Evolutionary conservation across 1,140 invertebrate genomes (phyloP), one percentile per base, ranked within the genome.

Genomic region (Drosophila dunni): DNA sequence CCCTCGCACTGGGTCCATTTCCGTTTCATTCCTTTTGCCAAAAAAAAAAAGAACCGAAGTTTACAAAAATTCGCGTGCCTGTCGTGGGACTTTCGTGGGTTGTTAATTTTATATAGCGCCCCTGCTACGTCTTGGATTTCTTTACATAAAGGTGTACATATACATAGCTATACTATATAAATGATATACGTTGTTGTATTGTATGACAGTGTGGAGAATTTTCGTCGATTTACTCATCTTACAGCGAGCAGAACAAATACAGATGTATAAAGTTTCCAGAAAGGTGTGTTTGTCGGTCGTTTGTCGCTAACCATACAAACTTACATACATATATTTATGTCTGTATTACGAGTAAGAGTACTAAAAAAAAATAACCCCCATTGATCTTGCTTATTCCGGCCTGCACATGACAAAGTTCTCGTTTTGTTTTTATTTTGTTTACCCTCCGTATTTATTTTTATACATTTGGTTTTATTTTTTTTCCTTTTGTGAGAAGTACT

Each of bases 301-400:
- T 20, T 20, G 17, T 72, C 50, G 65, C 36, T 66, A 29, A 50
- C 15, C 56, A 61, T 24, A 69, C 15, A 36, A 2, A 33, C 42
- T 13, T 48, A 42, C 9, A 40, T 7, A 15, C 3, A 40, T 57
- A 20, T 17, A 33, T 42, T n/a, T 46, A 46, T 29, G 45, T 33
- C 20, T 56, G 33, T 5, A 29, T 45, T 36, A 61, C 29, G 38
- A 40, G 42, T 10, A 46, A 11, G 38, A 40, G 42, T 10, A 46
- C 17, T 15, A 44, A 11, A 54, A 51, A 44, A 45, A 11, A 45
- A 40, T 54, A 56, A 50, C 24, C 57, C 57, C 64, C 57, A 79
- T 81, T 67, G 72, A 76, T 79, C 77, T 81, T 75, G 58, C 62
- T 78, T 79, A 54, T 65, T 71, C 71, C 24, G 57, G 24, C 45